Conservation (phyloP, 2,113 vertebrate species). For the Mystacornis crossleyi region DNA sequence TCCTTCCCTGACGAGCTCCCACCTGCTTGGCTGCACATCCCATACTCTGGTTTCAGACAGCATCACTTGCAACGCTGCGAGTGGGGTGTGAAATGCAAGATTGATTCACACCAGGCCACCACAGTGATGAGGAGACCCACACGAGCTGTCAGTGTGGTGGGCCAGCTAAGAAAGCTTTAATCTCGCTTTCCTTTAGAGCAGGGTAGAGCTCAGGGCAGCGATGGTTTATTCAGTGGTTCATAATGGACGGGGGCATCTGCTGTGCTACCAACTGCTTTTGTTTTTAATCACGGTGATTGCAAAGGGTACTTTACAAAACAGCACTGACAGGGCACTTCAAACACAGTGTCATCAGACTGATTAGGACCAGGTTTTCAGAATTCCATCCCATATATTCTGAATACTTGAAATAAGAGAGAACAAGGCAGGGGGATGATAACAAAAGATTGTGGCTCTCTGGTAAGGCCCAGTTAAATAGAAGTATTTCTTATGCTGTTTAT, state of each 20-base stretch:
- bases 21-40: neutral
- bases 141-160: neutral
- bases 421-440: fast-evolving
- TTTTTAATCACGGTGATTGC: slow-evolving; percentile 32
- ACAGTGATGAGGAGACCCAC: neutral
- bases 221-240: neutral
- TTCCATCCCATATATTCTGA: neutral
- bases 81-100: neutral
- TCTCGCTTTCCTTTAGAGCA: neutral
- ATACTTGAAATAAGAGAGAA: neutral
- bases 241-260: neutral
- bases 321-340: slow-evolving; percentile 11
- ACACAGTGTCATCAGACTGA: neutral
- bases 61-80: neutral
- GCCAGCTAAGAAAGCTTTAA: neutral
- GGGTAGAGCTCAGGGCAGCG: neutral
- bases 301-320: neutral
- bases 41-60: neutral
- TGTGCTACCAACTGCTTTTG: neutral
- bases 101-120: neutral
- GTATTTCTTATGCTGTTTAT: neutral
- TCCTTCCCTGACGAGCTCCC: neutral
- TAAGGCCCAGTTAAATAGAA: neutral
- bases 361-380: neutral
- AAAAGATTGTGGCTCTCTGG: neutral